Conservation (phyloP, 1,140 invertebrate species). For the Papilio xuthus region DNA sequence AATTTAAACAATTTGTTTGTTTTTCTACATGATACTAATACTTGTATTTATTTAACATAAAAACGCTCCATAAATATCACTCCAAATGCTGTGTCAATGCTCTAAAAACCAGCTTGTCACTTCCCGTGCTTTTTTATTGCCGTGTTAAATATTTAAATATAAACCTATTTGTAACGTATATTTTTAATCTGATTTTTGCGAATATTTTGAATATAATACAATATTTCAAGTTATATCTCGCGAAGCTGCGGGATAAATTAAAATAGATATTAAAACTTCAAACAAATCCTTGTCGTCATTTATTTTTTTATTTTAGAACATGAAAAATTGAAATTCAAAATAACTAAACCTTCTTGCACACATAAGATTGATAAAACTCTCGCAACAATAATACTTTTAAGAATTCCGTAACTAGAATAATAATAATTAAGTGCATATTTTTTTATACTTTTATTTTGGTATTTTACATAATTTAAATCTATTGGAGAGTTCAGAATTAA, state of each 20-base stretch:
- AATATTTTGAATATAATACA: not conserved
- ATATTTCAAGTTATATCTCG: not conserved
- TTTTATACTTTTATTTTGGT: too few species aligned
- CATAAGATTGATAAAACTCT: not conserved
- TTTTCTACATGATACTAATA: too few species aligned
- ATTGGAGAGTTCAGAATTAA: not conserved
- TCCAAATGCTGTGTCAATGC: conserved; percentile 1
- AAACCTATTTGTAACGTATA: not conserved
- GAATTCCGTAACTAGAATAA: not conserved
- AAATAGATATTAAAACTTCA: too few species aligned
- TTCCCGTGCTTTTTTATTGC: not conserved
- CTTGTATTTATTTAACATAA: too few species aligned
- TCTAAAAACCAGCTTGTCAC: conserved; percentile 8
- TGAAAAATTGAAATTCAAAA: not conserved
- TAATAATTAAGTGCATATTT: not conserved
- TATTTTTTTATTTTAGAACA: too few species aligned
- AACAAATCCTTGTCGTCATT: too few species aligned
- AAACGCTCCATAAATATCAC: not conserved
- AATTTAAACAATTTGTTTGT: too few species aligned
- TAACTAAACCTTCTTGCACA: not conserved
- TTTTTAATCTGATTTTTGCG: not conserved
- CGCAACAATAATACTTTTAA: not conserved
- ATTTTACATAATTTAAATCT: not conserved
- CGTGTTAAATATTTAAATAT: not conserved
- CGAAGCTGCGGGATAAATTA: not conserved